Evolutionary conservation across 2,113 vertebrate genomes (phyloP).

Genomic region (Tapirus terrestris): DNA sequence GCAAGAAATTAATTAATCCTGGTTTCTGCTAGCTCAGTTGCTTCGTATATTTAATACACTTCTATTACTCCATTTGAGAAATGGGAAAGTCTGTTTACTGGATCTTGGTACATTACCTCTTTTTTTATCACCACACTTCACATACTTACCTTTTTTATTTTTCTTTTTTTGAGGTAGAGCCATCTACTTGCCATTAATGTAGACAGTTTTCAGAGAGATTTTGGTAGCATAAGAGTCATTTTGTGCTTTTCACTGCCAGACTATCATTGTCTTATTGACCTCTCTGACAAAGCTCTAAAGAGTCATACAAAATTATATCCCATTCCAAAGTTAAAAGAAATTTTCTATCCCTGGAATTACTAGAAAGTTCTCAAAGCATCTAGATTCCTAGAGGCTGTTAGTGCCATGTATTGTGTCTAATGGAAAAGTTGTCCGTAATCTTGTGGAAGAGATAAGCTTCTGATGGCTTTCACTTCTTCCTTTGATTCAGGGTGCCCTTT

Average conservation of each 20-base stretch:
- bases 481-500: not conserved
- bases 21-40: not conserved
- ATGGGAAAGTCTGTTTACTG: not conserved
- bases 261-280: not conserved
- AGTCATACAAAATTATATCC: not conserved
- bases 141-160: not conserved
- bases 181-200: not conserved
- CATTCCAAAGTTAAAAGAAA: not conserved
- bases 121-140: not conserved
- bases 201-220: not conserved
- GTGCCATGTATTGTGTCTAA: conserved; percentile 47
- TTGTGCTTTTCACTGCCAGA: not conserved
- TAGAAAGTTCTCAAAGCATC: conserved; percentile 43
- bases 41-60: not conserved
- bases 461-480: not conserved
- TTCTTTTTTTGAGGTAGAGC: not conserved
- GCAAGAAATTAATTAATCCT: not conserved
- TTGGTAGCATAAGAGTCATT: not conserved
- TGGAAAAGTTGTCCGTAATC: not conserved
- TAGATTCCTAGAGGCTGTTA: conserved; percentile 69
- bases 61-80: not conserved
- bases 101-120: not conserved
- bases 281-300: not conserved
- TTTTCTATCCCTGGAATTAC: conserved; percentile 4
- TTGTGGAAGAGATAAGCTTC: conserved; percentile 25